Evolutionary conservation across 2,888 invertebrate species (phyloP).

Genomic region (Rhagonycha lutea): DNA sequence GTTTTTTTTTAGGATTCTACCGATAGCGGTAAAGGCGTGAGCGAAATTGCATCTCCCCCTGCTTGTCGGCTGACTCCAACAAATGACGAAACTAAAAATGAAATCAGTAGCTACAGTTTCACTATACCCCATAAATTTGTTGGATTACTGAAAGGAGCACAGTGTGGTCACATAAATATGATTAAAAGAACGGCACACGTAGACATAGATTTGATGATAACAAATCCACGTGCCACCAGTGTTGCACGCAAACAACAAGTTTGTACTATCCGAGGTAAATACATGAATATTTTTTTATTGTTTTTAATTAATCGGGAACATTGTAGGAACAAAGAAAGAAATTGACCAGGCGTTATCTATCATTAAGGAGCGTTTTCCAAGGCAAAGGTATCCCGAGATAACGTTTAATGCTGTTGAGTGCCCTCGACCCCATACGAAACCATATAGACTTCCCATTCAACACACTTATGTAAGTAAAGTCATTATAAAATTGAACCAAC

Average conservation of each 20-base stretch:
- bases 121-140: conserved; percentile 79
- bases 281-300: background rate
- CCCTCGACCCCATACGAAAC: conserved; percentile 47
- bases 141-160: conserved; percentile 72
- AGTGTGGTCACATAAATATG: background rate
- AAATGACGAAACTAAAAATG: conserved; percentile 44
- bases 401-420: conserved; percentile 67
- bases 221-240: background rate
- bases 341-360: conserved; percentile 82
- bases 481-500: conserved; percentile 35
- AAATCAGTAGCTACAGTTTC: conserved; percentile 68
- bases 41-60: conserved; percentile 71
- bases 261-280: conserved; percentile 79
- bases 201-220: background rate
- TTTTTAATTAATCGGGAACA: conserved; percentile 1
- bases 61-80: conserved; percentile 58
- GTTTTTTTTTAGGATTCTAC: conserved; percentile 71
- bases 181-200: background rate
- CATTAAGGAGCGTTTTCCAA: conserved; percentile 85
- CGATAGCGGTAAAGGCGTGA: conserved; percentile 83
- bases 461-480: conserved; percentile 49
- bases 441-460: conserved; percentile 40
- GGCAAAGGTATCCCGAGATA: conserved; percentile 77
- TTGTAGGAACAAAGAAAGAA: conserved; percentile 71
- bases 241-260: conserved; percentile 59